These are phyloP conservation scores for Melanerpes formicivorus DNA, from an alignment of 2,113 vertebrate genomes.

Conservation along the genomic window DNA sequence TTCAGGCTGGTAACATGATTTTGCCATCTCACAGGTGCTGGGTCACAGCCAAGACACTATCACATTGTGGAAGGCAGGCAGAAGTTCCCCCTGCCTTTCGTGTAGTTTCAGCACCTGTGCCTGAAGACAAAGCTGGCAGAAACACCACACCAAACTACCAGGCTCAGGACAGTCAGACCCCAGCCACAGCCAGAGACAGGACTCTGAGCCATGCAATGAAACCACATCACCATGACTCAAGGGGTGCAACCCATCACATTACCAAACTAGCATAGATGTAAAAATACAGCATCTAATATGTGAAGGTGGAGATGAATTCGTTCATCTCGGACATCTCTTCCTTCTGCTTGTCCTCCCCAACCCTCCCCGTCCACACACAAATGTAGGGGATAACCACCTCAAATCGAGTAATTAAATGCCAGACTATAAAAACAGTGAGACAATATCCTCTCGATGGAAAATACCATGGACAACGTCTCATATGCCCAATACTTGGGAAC, in stretches of 20 bases:
- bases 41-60: not conserved
- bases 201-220: rapidly evolving
- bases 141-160: rapidly evolving
- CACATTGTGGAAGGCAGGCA: rapidly evolving
- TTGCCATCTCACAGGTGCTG: not conserved
- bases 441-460: not conserved
- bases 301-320: not conserved
- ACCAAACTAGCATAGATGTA: not conserved
- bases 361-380: not conserved
- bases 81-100: not conserved
- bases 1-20: not conserved
- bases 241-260: not conserved
- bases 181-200: not conserved
- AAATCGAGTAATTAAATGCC: not conserved
- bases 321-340: not conserved
- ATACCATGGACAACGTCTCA: not conserved
- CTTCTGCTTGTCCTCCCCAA: rapidly evolving
- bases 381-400: not conserved
- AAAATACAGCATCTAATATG: rapidly evolving
- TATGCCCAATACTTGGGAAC: not conserved
- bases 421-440: not conserved
- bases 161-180: not conserved
- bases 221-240: rapidly evolving
- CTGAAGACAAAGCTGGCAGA: not conserved
- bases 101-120: rapidly evolving